Evolutionary conservation across 1,140 invertebrate genomes (phyloP), one percentile per base, ranked within the genome.

Genomic region (Drosophila sulfurigaster): DNA sequence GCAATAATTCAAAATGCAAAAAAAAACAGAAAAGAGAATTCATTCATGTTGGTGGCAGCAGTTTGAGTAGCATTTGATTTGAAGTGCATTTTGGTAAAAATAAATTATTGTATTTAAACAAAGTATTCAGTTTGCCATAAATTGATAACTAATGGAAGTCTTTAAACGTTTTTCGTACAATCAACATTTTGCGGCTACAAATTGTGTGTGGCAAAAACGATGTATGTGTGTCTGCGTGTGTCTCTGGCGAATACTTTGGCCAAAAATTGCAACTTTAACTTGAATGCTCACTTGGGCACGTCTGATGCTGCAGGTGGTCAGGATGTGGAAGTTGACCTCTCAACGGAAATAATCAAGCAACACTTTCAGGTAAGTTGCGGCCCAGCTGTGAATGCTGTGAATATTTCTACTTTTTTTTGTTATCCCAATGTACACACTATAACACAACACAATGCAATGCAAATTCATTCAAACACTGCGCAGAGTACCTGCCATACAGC

Each of bases 401-500:
- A 72, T 77, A 83, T 88, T 62, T 79, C 64, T 32, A 16, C 46
- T 65, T 52, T 65, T 52, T 65, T 70, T 51, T 49, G 60, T 52
- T 45, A 59, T 62, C 20, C 20, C 20, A 25, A 25, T 49, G 38
- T 81, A 59, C 20, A 20, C 20, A 20, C 20, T 20, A 20, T 2
- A 20, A 20, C 3, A 25, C 20, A 25, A n/a, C 10, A 51, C 56
- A 68, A 52, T 41, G 45, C 63, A 59, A 32, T 46, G 35, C 41
- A 43, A 32, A 25, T 38, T 38, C 41, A 67, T 41, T 35, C 13
- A 41, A 11, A 3, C 51, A 43, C 13, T 3, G 58, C 92, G 91
- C 59, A 96, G 92, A 96, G 95, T 81, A 97, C 96, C 41, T 97
- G 96, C 91, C 96, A 96, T 92, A 94, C 95, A 74, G 96, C 96